Conservation (phyloP, 2,797 vertebrate species). For the Lithobates pipiens region DNA sequence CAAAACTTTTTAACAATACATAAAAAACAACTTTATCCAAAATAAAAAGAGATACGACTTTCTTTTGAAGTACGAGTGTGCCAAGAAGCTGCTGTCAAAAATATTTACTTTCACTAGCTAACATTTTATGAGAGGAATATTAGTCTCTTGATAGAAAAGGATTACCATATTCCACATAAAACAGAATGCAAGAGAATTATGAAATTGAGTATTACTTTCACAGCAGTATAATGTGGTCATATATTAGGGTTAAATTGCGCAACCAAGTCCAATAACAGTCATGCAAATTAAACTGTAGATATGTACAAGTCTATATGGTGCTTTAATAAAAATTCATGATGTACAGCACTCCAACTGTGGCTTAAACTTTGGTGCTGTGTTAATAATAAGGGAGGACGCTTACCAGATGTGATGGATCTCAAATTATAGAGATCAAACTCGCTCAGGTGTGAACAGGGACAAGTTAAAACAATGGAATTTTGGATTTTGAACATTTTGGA, state of each 20-base stretch:
- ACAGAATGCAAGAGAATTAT: neutral
- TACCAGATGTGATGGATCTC: too few species aligned
- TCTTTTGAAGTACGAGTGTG: neutral
- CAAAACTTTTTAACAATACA: constrained; percentile 16
- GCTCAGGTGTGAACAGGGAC: too few species aligned
- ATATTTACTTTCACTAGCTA: constrained; percentile 2
- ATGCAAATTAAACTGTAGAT: too few species aligned
- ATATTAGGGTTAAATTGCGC: neutral
- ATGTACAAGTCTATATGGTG: too few species aligned
- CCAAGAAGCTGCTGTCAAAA: constrained; percentile 3
- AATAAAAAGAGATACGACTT: neutral
- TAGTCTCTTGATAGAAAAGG: neutral
- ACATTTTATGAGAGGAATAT: neutral
- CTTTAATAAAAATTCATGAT: too few species aligned
- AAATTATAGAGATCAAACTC: too few species aligned
- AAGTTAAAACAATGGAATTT: too few species aligned
- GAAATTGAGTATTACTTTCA: neutral
- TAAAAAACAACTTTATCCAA: neutral
- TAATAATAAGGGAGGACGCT: too few species aligned
- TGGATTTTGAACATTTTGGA: too few species aligned
- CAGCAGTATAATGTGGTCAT: neutral
- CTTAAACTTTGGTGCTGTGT: too few species aligned
- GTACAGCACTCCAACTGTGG: too few species aligned
- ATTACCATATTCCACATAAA: neutral
- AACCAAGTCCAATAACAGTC: too few species aligned